Evolutionary conservation across 2,888 invertebrate genomes (phyloP).

Genomic region (Diogma glabrata): DNA sequence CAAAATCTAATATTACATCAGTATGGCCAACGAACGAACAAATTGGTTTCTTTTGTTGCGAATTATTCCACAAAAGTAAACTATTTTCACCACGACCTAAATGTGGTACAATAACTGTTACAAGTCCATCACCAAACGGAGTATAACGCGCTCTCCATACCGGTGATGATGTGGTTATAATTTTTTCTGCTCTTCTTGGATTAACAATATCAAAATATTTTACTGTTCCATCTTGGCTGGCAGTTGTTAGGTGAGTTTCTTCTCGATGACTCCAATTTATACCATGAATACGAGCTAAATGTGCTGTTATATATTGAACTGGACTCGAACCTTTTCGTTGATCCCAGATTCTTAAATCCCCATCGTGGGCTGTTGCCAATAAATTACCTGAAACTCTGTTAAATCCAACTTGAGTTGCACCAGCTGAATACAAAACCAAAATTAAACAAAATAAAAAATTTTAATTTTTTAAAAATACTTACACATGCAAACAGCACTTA

Average conservation of each 20-base stretch:
- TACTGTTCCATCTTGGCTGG: conserved; percentile 90
- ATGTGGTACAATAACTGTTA: conserved; percentile 88
- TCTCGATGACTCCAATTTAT: conserved; percentile 86
- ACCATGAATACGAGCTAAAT: conserved; percentile 80
- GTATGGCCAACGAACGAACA: conserved; percentile 90
- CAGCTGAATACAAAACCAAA: conserved; percentile 48
- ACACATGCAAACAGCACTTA: conserved; percentile 80
- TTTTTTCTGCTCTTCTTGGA: conserved; percentile 71
- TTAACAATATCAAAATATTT: conserved; percentile 88
- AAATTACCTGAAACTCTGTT: conserved; percentile 73
- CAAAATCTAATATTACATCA: conserved; percentile 90
- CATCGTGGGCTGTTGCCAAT: conserved; percentile 90
- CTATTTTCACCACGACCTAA: conserved; percentile 79
- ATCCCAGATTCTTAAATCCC: conserved; percentile 93
- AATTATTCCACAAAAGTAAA: conserved; percentile 63
- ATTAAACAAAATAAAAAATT: background rate
- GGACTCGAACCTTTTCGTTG: conserved; percentile 77
- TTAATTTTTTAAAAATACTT: conserved; percentile 20
- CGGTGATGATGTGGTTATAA: conserved; percentile 67
- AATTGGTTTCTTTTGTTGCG: conserved; percentile 57
- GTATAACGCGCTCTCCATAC: conserved; percentile 91
- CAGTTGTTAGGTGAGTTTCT: conserved; percentile 77
- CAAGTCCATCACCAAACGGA: conserved; percentile 85
- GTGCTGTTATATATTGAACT: conserved; percentile 87
- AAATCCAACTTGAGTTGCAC: conserved; percentile 91